phyloP scores from a whole-genome alignment of 2,888 invertebrate species.

The Drosophila suboccidentalis region DNA sequence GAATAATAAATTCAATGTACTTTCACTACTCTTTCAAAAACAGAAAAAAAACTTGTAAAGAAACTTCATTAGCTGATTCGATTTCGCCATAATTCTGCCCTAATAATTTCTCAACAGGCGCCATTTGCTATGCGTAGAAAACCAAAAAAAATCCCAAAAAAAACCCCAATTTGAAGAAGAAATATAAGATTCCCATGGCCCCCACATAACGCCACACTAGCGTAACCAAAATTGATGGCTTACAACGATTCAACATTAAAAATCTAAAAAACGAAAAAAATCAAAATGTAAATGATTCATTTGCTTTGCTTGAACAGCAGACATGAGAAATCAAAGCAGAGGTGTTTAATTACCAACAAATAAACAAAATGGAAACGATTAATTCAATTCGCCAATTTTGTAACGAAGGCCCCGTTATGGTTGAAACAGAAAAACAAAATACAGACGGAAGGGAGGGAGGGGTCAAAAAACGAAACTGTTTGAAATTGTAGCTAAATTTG shows the following conservation, averaged over 20 bases:
- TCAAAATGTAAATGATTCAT: conserved; percentile 77
- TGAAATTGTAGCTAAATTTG: conserved; percentile 79
- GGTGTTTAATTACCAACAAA: conserved; percentile 83
- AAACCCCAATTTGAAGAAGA: conserved; percentile 13
- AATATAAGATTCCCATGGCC: conserved; percentile 72
- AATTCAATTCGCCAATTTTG: conserved; percentile 81
- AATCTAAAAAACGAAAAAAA: conserved; percentile 29
- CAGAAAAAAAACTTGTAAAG: conserved; percentile 7
- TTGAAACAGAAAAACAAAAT: conserved; percentile 32
- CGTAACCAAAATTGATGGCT: conserved; percentile 76
- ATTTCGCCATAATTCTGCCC: conserved; percentile 77
- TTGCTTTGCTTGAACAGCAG: conserved; percentile 69
- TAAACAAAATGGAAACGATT: conserved; percentile 82
- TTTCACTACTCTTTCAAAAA: neutral
- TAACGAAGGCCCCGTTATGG: conserved; percentile 77
- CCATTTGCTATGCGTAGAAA: conserved; percentile 60
- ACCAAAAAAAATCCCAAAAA: conserved; percentile 3
- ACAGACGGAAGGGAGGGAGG: conserved; percentile 11
- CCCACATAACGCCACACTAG: conserved; percentile 58
- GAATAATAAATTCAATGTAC: neutral
- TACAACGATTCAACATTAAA: conserved; percentile 81
- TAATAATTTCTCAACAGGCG: conserved; percentile 78
- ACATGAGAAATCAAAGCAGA: conserved; percentile 80
- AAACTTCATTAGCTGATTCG: conserved; percentile 72
- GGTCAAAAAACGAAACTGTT: conserved; percentile 54